These are phyloP conservation scores for Oreortyx pictus DNA, from an alignment of 2,797 vertebrate species.

Conservation along the genomic window DNA sequence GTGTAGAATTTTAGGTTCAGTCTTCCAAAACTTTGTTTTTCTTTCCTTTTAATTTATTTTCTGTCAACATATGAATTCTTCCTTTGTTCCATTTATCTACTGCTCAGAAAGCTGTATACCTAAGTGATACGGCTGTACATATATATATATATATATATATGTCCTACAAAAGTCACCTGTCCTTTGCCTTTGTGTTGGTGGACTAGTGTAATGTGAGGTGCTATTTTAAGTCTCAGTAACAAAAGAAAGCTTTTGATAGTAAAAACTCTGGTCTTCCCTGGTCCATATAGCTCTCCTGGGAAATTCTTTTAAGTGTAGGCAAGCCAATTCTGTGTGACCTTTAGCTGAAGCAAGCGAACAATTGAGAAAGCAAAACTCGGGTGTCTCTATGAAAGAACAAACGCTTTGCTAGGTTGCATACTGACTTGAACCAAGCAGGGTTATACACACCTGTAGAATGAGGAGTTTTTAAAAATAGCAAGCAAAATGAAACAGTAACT, in stretches of 20 bases:
- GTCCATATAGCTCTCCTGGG: background rate
- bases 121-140: background rate
- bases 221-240: background rate
- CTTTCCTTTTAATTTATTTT: background rate
- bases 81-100: background rate
- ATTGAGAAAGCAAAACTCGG: background rate
- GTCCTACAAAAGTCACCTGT: background rate
- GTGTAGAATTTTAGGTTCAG: background rate
- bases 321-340: background rate
- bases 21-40: background rate
- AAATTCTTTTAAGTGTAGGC: background rate
- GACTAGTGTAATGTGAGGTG: background rate
- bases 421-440: background rate
- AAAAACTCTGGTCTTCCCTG: background rate
- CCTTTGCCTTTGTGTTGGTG: background rate
- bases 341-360: slow-evolving; percentile 1
- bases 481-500: background rate
- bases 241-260: background rate
- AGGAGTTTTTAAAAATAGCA: background rate
- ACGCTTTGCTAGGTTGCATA: background rate
- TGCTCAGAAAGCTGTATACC: background rate
- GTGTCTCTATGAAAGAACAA: background rate
- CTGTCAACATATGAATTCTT: background rate
- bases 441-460: background rate
- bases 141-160: background rate